Evolutionary conservation across 2,888 invertebrate species (phyloP).

Genomic region (Acleris sparsana): DNA sequence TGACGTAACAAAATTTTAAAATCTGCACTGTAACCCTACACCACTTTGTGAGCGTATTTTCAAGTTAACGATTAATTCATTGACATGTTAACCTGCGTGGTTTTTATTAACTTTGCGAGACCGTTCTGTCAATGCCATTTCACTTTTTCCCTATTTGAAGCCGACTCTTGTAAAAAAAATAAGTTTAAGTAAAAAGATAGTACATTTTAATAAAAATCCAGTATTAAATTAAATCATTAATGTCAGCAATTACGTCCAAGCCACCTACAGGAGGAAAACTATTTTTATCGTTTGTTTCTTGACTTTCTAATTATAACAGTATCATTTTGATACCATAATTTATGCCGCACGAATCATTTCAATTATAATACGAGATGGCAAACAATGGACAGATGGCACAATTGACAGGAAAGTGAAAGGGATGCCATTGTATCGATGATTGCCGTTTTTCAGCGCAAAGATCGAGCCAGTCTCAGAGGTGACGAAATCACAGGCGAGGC

Average conservation of each 20-base stretch:
- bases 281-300: not conserved
- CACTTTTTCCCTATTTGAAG: too few species aligned
- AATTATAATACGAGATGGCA: conserved; percentile 32
- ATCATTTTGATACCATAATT: conserved; percentile 25
- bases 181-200: too few species aligned
- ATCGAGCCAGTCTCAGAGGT: conserved; percentile 76
- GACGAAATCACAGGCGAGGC: conserved; percentile 56
- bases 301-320: conserved; percentile 15
- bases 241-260: not conserved
- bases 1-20: not conserved
- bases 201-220: too few species aligned
- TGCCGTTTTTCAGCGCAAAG: conserved; percentile 66
- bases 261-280: not conserved
- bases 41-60: too few species aligned
- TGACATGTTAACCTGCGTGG: too few species aligned
- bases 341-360: conserved; percentile 27
- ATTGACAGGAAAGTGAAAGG: conserved; percentile 80
- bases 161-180: too few species aligned
- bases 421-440: conserved; percentile 67
- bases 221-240: too few species aligned
- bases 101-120: too few species aligned
- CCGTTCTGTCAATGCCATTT: too few species aligned
- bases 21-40: too few species aligned
- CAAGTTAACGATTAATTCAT: too few species aligned
- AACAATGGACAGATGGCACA: conserved; percentile 53